Evolutionary conservation across 2,113 vertebrate genomes (phyloP).

Genomic region (Ailuropoda melanoleuca): DNA sequence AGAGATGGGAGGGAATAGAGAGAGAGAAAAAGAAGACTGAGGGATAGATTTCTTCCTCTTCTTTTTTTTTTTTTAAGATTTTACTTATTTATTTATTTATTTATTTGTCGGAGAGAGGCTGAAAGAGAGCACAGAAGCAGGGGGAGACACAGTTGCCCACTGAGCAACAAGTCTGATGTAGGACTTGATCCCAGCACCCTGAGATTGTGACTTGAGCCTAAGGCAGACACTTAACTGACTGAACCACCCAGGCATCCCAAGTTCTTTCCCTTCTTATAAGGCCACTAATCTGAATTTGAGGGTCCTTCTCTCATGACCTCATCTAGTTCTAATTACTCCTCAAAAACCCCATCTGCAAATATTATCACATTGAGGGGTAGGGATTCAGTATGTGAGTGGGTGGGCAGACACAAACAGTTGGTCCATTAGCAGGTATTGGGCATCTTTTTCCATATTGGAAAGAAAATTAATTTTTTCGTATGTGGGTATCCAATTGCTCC

Average conservation of each 20-base stretch:
- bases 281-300: neutral
- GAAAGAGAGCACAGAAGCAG: too few species aligned
- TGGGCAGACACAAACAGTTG: neutral
- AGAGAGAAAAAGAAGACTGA: neutral
- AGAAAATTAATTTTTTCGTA: neutral
- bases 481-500: neutral
- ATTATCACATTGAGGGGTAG: neutral
- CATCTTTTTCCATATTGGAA: neutral
- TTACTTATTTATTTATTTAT: too few species aligned
- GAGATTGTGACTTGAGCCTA: too few species aligned
- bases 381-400: neutral
- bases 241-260: too few species aligned
- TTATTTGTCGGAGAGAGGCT: too few species aligned
- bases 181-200: too few species aligned
- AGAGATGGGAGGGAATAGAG: neutral
- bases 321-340: neutral
- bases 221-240: too few species aligned
- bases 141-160: too few species aligned
- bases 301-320: neutral
- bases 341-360: neutral
- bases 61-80: neutral
- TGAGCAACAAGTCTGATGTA: too few species aligned
- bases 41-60: neutral
- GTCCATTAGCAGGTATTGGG: neutral
- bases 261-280: neutral